phyloP scores from a whole-genome alignment of 30 jellyfish, hydroid and myxozoan species.

The Morbakka virulenta region DNA sequence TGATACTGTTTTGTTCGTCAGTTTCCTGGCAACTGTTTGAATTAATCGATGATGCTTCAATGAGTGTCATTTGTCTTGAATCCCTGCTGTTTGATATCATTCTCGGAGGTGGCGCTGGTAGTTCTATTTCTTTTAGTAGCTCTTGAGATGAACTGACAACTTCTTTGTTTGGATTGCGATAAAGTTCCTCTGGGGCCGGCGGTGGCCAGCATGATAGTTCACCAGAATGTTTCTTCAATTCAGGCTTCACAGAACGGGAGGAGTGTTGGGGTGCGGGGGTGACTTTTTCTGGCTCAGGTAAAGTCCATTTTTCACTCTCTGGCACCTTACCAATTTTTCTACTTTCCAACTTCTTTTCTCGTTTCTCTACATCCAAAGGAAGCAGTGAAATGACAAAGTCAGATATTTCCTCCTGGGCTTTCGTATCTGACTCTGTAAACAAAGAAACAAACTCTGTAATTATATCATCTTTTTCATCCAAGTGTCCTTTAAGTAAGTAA shows the following conservation, averaged over 20 bases:
- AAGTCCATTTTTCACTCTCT: not conserved
- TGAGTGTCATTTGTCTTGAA: too few species aligned
- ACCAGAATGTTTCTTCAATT: not conserved
- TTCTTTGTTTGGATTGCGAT: constrained; percentile 4
- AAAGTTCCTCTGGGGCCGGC: constrained; percentile 50
- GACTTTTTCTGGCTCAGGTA: not conserved
- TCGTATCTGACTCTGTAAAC: not conserved
- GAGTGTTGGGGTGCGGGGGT: not conserved
- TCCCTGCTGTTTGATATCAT: too few species aligned
- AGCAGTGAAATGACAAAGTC: constrained; percentile 2
- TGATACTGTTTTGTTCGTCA: too few species aligned
- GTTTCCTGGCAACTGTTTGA: too few species aligned
- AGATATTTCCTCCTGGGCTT: not conserved
- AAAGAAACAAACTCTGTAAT: constrained; percentile 21
- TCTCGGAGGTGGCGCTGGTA: constrained; percentile 3
- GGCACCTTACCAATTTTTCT: constrained; percentile 14
- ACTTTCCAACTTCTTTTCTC: not conserved
- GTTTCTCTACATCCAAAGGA: not conserved
- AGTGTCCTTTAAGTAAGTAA: not conserved
- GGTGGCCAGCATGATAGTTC: constrained; percentile 73
- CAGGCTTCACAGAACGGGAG: not conserved
- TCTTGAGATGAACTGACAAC: constrained; percentile 6
- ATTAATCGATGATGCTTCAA: too few species aligned
- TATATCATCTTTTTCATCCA: constrained; percentile 32
- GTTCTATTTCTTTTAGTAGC: not conserved